Percentiles rank a stretch among this genome's conserved stretches.
These are phyloP conservation scores for Petromus typicus DNA, from an alignment of 2,113 vertebrate genomes.

Conservation along the genomic window DNA sequence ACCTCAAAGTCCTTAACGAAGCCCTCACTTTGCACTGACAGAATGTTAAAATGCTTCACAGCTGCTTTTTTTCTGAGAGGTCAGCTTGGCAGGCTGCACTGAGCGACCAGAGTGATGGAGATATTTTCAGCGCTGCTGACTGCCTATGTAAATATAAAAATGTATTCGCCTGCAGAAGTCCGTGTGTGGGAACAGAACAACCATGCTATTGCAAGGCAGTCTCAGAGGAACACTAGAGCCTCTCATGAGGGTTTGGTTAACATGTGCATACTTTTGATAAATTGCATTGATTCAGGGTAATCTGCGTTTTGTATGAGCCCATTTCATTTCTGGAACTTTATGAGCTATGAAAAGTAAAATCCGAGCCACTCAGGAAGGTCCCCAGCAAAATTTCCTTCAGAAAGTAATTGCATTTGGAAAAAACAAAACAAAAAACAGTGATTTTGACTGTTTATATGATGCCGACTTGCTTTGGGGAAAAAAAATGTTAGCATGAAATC, in stretches of 20 bases:
- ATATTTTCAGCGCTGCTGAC: slow-evolving; percentile 61
- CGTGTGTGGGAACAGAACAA: slow-evolving; percentile 81
- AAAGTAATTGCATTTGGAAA: slow-evolving; percentile 20
- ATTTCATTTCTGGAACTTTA: slow-evolving; percentile 71
- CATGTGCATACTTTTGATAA: slow-evolving; percentile 49
- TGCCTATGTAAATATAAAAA: slow-evolving; percentile 68
- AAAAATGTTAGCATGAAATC: slow-evolving; percentile 58
- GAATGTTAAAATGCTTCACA: slow-evolving; percentile 22
- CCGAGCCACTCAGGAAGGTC: not conserved
- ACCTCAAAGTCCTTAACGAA: slow-evolving; percentile 47
- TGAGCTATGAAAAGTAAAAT: slow-evolving; percentile 29
- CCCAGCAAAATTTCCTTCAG: slow-evolving; percentile 26
- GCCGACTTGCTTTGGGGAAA: not conserved
- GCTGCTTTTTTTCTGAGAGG: slow-evolving; percentile 9
- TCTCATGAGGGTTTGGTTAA: slow-evolving; percentile 44
- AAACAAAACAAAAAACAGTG: not conserved
- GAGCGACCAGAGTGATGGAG: slow-evolving; percentile 59
- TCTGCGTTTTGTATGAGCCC: slow-evolving; percentile 49
- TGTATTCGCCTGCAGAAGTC: slow-evolving; percentile 72
- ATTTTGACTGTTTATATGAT: not conserved
- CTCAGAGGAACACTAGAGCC: slow-evolving; percentile 58
- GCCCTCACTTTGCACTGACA: not conserved
- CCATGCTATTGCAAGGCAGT: slow-evolving; percentile 65
- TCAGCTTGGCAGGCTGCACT: not conserved
- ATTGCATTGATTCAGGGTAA: slow-evolving; percentile 41